These are phyloP conservation scores for Ariopsis seemanni DNA, from an alignment of 2,113 vertebrate species.

Conservation along the genomic window DNA sequence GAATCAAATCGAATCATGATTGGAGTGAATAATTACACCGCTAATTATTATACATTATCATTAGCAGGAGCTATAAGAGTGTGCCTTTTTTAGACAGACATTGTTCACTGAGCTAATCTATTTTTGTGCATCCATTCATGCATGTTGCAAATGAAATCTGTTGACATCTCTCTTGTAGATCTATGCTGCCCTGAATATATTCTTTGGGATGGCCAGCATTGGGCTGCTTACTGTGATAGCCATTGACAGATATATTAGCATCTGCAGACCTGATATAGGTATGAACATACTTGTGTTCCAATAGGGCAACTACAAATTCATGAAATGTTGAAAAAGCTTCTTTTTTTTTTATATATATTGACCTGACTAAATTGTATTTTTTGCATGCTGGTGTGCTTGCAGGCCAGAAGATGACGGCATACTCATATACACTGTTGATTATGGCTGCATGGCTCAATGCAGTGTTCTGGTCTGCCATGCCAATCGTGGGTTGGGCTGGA, in stretches of 20 bases:
- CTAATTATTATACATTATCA: background rate
- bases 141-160: conserved; percentile 5
- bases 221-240: conserved; percentile 93
- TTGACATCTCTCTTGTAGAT: conserved; percentile 73
- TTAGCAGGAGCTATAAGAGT: background rate
- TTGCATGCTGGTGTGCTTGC: conserved; percentile 13
- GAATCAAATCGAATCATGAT: background rate
- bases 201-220: conserved; percentile 98
- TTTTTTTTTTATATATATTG: background rate
- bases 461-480: conserved; percentile 93
- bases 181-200: conserved; percentile 96
- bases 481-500: conserved; percentile 86
- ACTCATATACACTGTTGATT: conserved; percentile 81
- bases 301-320: background rate
- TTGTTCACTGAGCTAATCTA: background rate
- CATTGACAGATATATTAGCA: conserved; percentile 88
- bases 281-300: conserved; percentile 41
- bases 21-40: background rate
- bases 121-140: conserved; percentile 2
- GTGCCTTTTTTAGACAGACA: background rate
- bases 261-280: conserved; percentile 90
- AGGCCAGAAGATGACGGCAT: conserved; percentile 86
- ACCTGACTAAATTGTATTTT: background rate
- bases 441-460: conserved; percentile 92
- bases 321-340: background rate